A percentile compares a stretch with the other conserved stretches of the same genome.
Evolutionary conservation across 2,113 vertebrate species (phyloP).

Genomic region (Cichladusa arquata): DNA sequence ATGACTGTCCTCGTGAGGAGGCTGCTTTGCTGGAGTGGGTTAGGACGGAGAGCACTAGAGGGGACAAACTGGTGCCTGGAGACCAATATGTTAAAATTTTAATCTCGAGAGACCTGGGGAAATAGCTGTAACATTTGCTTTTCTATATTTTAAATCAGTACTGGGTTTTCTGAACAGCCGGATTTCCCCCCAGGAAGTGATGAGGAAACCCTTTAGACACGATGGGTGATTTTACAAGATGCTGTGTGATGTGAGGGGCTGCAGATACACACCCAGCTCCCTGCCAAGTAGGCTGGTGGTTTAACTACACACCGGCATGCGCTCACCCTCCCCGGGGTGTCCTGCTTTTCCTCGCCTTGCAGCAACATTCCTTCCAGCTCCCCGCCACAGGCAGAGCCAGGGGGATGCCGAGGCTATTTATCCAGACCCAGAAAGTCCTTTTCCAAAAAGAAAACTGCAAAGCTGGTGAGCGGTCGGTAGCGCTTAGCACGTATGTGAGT

Average conservation of each 20-base stretch:
- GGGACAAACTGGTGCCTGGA: neutral
- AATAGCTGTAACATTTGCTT: neutral
- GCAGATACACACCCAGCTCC: fast-evolving
- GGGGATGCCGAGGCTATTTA: neutral
- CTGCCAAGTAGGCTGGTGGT: neutral
- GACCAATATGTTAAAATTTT: neutral
- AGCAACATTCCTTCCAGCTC: neutral
- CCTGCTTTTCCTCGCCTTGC: neutral
- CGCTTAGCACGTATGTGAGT: fast-evolving
- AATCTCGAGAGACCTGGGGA: neutral
- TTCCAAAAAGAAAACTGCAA: neutral
- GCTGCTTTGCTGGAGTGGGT: neutral
- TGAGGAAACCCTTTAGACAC: neutral
- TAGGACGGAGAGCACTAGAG: neutral
- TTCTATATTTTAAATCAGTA: neutral
- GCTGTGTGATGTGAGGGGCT: fast-evolving
- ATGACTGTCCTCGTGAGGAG: neutral
- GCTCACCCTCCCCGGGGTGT: neutral
- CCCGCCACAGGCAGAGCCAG: neutral
- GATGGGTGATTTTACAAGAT: neutral
- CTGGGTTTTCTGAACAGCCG: neutral
- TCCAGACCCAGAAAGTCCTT: neutral
- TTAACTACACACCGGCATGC: neutral
- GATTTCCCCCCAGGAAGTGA: neutral
- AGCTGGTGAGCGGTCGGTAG: neutral